These are phyloP conservation scores for Nicator chloris DNA, from an alignment of 2,113 vertebrate species.

Conservation along the genomic window DNA sequence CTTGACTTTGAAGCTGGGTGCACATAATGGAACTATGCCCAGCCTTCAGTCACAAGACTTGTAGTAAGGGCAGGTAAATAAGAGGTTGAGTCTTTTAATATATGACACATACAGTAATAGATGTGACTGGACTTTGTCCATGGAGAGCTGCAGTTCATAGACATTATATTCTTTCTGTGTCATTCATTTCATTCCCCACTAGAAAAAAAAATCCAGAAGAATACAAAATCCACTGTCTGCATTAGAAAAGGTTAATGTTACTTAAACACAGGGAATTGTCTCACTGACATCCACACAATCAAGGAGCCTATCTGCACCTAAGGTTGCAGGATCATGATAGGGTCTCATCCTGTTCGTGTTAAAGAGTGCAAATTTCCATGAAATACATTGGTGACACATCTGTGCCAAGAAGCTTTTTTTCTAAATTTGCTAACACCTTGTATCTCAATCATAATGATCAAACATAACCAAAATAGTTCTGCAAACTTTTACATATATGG, in stretches of 20 bases:
- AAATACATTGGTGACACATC: not conserved
- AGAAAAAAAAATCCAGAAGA: not conserved
- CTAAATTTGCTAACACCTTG: not conserved
- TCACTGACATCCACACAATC: not conserved
- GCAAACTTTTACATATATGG: not conserved
- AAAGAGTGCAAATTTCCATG: not conserved
- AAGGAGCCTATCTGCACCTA: not conserved
- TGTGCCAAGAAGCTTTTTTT: not conserved
- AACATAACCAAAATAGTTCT: not conserved
- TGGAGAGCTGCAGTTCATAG: not conserved
- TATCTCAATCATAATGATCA: not conserved
- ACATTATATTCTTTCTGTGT: not conserved
- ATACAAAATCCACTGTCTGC: not conserved
- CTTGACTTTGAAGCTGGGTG: not conserved
- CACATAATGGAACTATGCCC: fast-evolving
- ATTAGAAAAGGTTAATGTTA: not conserved
- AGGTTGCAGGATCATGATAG: not conserved
- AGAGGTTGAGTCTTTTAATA: not conserved
- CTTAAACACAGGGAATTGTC: not conserved
- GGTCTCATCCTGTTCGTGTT: not conserved
- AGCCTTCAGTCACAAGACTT: not conserved
- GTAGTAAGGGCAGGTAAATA: not conserved
- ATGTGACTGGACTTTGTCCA: not conserved
- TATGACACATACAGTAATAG: not conserved
- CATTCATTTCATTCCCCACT: not conserved